Percentiles rank a stretch among this genome's conserved stretches.
These are phyloP conservation scores for Tragelaphus scriptus DNA, from an alignment of 2,113 vertebrate species.

Conservation along the genomic window DNA sequence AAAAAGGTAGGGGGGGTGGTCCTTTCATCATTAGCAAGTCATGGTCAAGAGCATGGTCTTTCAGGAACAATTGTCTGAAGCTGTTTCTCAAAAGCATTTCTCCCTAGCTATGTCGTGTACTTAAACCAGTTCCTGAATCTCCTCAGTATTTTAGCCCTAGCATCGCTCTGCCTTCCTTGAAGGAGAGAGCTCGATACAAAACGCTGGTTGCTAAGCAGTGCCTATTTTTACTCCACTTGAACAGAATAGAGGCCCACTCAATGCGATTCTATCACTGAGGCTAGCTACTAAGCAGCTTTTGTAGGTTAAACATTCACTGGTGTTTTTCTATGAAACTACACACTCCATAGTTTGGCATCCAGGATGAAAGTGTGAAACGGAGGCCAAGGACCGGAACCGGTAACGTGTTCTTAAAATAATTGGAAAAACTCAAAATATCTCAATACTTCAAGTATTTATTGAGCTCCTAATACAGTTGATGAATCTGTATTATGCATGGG, in stretches of 20 bases:
- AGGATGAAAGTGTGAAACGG: background rate
- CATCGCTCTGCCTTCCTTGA: background rate
- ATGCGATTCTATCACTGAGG: slow-evolving; percentile 4
- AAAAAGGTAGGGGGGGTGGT: background rate
- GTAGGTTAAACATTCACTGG: background rate
- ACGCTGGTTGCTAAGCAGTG: slow-evolving; percentile 63
- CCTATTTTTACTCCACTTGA: slow-evolving; percentile 64
- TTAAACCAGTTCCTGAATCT: slow-evolving; percentile 36
- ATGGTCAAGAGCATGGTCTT: background rate
- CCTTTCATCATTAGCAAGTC: slow-evolving; percentile 8
- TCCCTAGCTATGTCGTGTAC: slow-evolving; percentile 51
- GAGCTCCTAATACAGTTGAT: background rate
- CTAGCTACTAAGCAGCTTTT: background rate
- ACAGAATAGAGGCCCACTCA: slow-evolving; percentile 19
- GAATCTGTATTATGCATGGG: background rate
- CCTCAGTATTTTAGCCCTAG: background rate
- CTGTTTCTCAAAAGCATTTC: slow-evolving; percentile 46
- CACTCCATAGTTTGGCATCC: background rate
- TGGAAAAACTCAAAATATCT: background rate
- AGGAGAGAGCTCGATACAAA: slow-evolving; percentile 35
- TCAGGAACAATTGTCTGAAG: background rate
- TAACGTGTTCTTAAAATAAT: background rate
- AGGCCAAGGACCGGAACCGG: background rate
- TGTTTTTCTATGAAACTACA: background rate
- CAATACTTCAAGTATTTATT: background rate